phyloP scores from a whole-genome alignment of 2,888 invertebrate species.

The Cantharis rustica region DNA sequence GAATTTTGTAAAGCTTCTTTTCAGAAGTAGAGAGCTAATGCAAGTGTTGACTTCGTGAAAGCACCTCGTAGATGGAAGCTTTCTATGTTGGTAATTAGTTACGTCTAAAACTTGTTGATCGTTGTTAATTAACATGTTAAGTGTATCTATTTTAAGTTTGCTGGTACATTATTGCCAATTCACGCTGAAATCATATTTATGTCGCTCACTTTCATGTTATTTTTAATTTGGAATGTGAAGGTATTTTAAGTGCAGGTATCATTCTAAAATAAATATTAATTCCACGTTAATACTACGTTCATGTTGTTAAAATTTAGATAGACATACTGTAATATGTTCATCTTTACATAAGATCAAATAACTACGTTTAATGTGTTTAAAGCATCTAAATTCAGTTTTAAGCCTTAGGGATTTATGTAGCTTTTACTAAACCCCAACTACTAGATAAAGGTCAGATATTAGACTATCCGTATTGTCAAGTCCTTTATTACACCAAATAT shows the following conservation, averaged over 20 bases:
- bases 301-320: neutral
- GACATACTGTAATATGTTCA: constrained; percentile 6
- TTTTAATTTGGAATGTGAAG: neutral
- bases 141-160: neutral
- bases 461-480: constrained; percentile 19
- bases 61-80: neutral
- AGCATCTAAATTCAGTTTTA: constrained; percentile 30
- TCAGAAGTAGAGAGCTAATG: too few relatives aligned
- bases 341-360: constrained; percentile 25
- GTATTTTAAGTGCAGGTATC: neutral
- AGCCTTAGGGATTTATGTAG: constrained; percentile 30
- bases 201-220: neutral
- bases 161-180: neutral
- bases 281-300: neutral
- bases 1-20: too few relatives aligned
- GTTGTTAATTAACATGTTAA: neutral
- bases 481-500: constrained; percentile 25
- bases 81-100: neutral
- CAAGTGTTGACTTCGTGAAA: neutral
- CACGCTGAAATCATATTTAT: neutral
- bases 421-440: constrained; percentile 24
- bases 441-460: constrained; percentile 31
- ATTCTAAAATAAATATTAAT: neutral
- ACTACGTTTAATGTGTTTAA: constrained; percentile 33
- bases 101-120: neutral